Evolutionary conservation across 2,797 vertebrate species (phyloP), one percentile per base, ranked within the genome.

Genomic region (Amblyraja radiata): DNA sequence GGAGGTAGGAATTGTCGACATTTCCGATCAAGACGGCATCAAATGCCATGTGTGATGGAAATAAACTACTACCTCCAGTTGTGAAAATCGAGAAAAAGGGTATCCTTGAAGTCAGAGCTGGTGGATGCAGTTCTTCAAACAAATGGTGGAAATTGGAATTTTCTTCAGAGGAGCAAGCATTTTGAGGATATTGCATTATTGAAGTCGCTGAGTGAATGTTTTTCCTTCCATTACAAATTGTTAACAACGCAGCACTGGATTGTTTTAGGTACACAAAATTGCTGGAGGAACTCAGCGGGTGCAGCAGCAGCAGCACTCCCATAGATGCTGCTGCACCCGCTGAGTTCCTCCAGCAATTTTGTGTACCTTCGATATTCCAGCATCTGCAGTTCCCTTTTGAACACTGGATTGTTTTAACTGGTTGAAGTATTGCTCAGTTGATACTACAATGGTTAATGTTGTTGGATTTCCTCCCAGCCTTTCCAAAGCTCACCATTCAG

Each of bases 211-310:
- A 93, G 93, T 95, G 79, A 28, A 93, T 93, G 93, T 95, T 95
- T 80, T 95, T 94, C 94, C 94, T 93, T 93, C 94, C 94, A 83
- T 93, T 93, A 94, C 94, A 94, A 94, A 93, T 93, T 93, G 28
- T 86, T 95, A 95, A 94, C 94, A 95, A 95, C 39, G 94, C 94
- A 94, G 94, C 94, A 93, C 95, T 95, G 95, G 93, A 95, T 94
- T 32, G 93, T 76, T 77, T 21, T 76, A 93, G n/a, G n/a, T n/a
- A n/a, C n/a, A n/a, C n/a, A n/a, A n/a, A n/a, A n/a, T n/a, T n/a
- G n/a, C n/a, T n/a, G n/a, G n/a, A n/a, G n/a, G n/a, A n/a, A n/a
- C n/a, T n/a, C n/a, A n/a, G n/a, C n/a, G n/a, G n/a, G n/a, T n/a
- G n/a, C n/a, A n/a, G n/a, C n/a, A n/a, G n/a, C n/a, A n/a, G n/a